Percentiles rank a stretch among this genome's conserved stretches.
Conservation (phyloP, 2,888 invertebrate species). For the Artemia sp. region DNA sequence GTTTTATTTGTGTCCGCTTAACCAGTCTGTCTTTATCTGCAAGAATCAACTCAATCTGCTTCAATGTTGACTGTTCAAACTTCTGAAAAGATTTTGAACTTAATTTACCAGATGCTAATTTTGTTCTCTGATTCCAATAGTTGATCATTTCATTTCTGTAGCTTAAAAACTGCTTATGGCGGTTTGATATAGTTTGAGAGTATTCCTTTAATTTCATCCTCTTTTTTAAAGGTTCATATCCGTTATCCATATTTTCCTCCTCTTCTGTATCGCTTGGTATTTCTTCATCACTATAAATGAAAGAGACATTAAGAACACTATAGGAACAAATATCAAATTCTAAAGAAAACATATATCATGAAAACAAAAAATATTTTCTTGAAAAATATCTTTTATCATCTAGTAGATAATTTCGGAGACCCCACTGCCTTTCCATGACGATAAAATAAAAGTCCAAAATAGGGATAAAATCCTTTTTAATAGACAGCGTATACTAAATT, state of each 20-base stretch:
- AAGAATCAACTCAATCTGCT: slow-evolving; percentile 70
- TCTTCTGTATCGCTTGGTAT: slow-evolving; percentile 26
- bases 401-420: no score
- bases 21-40: slow-evolving; percentile 56
- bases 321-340: no score
- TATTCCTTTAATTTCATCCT: slow-evolving; percentile 41
- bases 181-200: slow-evolving; percentile 39
- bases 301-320: neutral
- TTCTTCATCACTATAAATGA: slow-evolving; percentile 25
- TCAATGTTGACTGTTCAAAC: slow-evolving; percentile 39
- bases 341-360: no score
- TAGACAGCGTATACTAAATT: no score
- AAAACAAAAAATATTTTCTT: no score
- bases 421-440: no score
- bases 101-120: slow-evolving; percentile 46
- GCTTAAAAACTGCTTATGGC: slow-evolving; percentile 43
- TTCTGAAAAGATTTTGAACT: slow-evolving; percentile 44
- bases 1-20: slow-evolving; percentile 57
- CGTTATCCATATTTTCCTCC: slow-evolving; percentile 33
- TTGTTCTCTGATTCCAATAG: slow-evolving; percentile 89
- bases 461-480: no score
- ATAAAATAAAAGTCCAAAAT: no score
- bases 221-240: slow-evolving; percentile 22
- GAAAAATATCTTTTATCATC: no score
- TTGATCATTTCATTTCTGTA: slow-evolving; percentile 65